Base-by-base conservation (phyloP, 2,888 invertebrate genomes). In the Colletes collaris region DNA sequence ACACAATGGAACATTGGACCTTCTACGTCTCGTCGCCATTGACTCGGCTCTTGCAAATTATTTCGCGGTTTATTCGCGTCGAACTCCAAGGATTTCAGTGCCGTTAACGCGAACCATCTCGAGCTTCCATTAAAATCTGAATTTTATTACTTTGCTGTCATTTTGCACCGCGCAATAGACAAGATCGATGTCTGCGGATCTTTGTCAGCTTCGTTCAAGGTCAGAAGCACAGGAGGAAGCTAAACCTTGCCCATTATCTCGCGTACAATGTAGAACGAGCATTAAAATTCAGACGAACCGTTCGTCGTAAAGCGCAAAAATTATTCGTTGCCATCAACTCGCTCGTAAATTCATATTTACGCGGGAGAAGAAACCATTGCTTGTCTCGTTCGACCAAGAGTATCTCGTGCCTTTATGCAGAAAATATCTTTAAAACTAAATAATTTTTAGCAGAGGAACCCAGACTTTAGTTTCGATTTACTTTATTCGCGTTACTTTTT, bases 401-500 rank as follows among this genome's bases (percentile, higher is more conserved):
- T 2, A 46, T 27, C 16, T 16, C 27, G 27, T 27, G 27, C 27
- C 27, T 27, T 27, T 27, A 27, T 27, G 27, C 27, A 27, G 27
- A 27, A 27, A 27, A 27, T 27, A 27, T 27, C 27, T 27, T 27
- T 27, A 1, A 27, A 27, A 2, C 27, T 27, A 27, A 27, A 27
- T 27, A 27, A 27, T 27, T 27, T 27, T 27, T 27, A 27, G 27
- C 27, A 27, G 27, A 27, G 2, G 27, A 27, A 27, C 27, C 27
- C 27, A 27, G 27, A 27, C 27, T 27, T 27, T 27, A 27, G 4
- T 40, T 6, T 6, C 8, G 10, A 46, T 62, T 62, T 5, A 5
- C 7, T 19, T 59, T 35, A 58, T 55, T 56, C 3, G 11, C 4
- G 6, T 1, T 10, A 3, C 10, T 19, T 50, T 35, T 94, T 94